phyloP scores from a whole-genome alignment of 2,888 invertebrate species.

The Dicranocentrus wangi region DNA sequence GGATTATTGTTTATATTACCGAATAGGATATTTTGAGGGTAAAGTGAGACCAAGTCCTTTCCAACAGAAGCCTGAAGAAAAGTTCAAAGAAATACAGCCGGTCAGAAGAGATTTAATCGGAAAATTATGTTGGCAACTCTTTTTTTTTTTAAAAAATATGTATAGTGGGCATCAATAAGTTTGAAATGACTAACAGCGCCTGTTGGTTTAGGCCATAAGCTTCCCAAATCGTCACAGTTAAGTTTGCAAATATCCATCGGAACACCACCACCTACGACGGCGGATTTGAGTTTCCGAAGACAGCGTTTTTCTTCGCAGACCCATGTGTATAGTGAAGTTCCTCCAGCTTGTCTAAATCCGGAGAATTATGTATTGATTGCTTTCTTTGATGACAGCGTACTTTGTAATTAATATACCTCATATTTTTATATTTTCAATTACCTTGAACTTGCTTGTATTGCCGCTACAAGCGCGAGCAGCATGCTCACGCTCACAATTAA shows the following conservation, averaged over 20 bases:
- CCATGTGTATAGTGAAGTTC: conserved; percentile 35
- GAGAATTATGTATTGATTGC: background rate
- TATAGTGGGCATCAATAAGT: background rate
- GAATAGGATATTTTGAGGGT: conserved; percentile 36
- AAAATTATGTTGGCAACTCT: background rate
- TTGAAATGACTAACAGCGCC: conserved; percentile 68
- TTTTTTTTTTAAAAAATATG: background rate
- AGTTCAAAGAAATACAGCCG: too few species aligned
- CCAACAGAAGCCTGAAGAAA: conserved; percentile 30
- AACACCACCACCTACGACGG: background rate
- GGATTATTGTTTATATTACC: conserved; percentile 1
- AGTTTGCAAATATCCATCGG: conserved; percentile 79
- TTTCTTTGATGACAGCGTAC: background rate
- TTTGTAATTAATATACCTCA: too few species aligned
- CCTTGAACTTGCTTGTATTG: background rate
- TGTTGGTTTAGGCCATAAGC: conserved; percentile 83
- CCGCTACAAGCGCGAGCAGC: background rate
- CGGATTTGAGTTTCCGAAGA: conserved; percentile 21
- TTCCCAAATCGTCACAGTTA: conserved; percentile 81
- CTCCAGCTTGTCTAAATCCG: background rate
- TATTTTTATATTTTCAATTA: background rate
- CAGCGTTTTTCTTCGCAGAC: conserved; percentile 35
- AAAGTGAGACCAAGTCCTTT: conserved; percentile 32
- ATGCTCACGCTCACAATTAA: too few species aligned
- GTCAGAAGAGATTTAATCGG: background rate